These are phyloP conservation scores for Amphilophus citrinellus DNA, from an alignment of 2,113 vertebrate species.

Conservation along the genomic window DNA sequence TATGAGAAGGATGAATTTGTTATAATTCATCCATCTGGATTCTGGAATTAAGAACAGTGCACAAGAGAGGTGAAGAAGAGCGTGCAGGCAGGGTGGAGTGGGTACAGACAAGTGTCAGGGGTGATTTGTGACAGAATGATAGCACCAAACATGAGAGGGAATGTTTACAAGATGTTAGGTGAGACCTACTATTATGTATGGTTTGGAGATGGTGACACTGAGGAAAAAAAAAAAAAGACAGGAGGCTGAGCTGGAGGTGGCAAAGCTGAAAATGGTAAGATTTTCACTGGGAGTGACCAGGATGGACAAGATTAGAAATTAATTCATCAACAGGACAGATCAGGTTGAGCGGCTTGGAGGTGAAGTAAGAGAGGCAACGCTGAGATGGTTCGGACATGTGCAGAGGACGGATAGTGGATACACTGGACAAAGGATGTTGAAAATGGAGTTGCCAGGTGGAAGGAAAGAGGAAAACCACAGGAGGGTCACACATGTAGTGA, in stretches of 20 bases:
- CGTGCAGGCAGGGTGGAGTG: not conserved
- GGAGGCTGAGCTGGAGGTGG: not conserved
- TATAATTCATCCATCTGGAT: not conserved
- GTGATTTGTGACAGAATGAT: conserved; percentile 6
- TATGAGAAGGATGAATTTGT: not conserved
- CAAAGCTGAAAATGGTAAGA: not conserved
- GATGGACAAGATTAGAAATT: not conserved
- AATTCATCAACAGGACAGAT: not conserved
- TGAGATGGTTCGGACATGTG: not conserved
- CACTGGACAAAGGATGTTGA: no score
- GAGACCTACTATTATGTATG: not conserved
- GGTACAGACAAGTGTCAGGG: not conserved
- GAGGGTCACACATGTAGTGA: no score
- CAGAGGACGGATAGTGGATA: no score
- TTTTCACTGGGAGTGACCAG: no score
- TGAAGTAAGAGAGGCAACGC: not conserved
- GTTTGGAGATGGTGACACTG: not conserved
- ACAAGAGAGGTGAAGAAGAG: not conserved
- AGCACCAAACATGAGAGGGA: not conserved
- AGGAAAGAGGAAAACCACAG: no score
- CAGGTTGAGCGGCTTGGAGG: not conserved
- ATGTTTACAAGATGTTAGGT: not conserved
- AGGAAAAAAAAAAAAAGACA: not conserved
- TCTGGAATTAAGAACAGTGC: not conserved
- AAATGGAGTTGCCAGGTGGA: no score